Base-by-base conservation (phyloP, 2,113 vertebrate genomes). In the Megaceryle maxima region DNA sequence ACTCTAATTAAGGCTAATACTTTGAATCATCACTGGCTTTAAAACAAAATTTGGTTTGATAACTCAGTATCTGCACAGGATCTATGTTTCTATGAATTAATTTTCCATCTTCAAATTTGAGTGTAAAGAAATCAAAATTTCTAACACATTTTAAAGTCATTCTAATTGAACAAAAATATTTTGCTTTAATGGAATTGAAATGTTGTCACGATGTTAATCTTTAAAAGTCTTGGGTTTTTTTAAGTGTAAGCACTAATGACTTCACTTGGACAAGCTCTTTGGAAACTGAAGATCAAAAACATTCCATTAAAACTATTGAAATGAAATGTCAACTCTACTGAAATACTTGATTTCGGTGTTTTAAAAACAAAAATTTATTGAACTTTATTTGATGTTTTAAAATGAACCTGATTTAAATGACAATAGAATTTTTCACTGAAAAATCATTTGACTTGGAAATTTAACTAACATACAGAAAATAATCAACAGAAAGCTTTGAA, bases 181-280 rank as follows among this genome's bases (percentile, higher is more conserved):
- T 92, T 85, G 18, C 16, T 41, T 11, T 88, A 57, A 76, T 83
- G 64, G 62, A 83, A 86, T 80, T 48, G 46, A 62, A 86, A 90
- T 67, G 50, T 88, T 92, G 64, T 88, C 63, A 20, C 11, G 55
- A 93, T 88, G 44, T 24, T 92, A 56, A 83, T 94, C 94, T 93
- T 92, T 78, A 93, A 53, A 93, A 90, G 67, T 50, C 76, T 56
- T 87, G 16, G n/a, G 39, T 90, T 95, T 70, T 66, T 85, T 33
- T 29, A 53, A 73, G 85, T 83, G 83, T 73, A 48, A 82, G 33
- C 85, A 77, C 79, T 93, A 88, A 93, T 95, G 75, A 44, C 79
- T 96, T 73, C 11, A 13, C 76, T 90, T 90, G 95, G 95, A 90
- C 94, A 86, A 94, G 94, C 75, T 94, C 85, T 83, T 83, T 67